Percentiles rank a stretch among this genome's conserved stretches.
These are phyloP conservation scores for Dermatemys mawii DNA, from an alignment of 2,113 vertebrate species.

Conservation along the genomic window DNA sequence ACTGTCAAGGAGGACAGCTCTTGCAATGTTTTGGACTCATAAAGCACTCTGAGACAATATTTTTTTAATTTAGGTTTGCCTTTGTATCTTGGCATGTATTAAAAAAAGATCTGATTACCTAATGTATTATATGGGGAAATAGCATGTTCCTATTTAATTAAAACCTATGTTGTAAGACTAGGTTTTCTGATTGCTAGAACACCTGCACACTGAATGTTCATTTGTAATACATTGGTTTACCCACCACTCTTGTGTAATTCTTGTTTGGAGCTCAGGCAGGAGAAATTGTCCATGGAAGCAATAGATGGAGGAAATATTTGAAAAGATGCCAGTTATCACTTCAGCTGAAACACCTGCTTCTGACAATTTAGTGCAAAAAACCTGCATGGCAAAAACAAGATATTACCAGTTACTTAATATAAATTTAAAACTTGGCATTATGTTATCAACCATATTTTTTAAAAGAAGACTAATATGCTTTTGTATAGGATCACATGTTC, in stretches of 20 bases:
- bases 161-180: background rate
- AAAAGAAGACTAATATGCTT: background rate
- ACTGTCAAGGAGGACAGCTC: background rate
- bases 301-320: conserved; percentile 98
- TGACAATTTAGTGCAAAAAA: conserved; percentile 92
- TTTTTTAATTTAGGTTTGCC: background rate
- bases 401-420: background rate
- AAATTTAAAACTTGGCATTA: background rate
- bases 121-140: background rate
- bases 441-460: background rate
- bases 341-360: conserved; percentile 90
- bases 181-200: background rate
- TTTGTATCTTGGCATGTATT: background rate
- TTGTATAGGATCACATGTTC: background rate
- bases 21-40: background rate
- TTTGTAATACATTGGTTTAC: conserved; percentile 41
- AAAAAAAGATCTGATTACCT: background rate
- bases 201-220: background rate
- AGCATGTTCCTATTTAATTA: background rate
- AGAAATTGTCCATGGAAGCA: conserved; percentile 96
- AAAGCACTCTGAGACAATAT: background rate
- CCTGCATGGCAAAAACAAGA: conserved; percentile 74
- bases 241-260: conserved; percentile 95
- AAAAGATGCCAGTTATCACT: conserved; percentile 95
- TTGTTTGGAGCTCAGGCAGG: conserved; percentile 91